Evolutionary conservation across 2,113 vertebrate genomes (phyloP), one percentile per base, ranked within the genome.

Genomic region (Chloropsis cyanopogon): DNA sequence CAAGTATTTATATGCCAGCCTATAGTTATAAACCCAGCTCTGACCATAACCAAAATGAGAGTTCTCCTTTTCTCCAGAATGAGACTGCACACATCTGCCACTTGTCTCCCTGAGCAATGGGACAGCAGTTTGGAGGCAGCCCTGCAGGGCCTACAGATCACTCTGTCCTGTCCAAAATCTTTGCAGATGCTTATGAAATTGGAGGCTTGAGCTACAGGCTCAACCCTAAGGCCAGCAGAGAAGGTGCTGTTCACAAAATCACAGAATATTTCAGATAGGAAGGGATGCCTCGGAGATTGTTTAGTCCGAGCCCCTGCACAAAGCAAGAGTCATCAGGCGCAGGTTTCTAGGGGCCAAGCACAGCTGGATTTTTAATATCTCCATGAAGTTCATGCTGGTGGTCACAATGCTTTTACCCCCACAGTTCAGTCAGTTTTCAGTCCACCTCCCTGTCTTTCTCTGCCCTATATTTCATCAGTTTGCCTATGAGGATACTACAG

Each of bases 131-230:
- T 60, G 63, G 63, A 77, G 46, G 54, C 37, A 28, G 14, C 8
- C 18, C 54, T 77, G 33, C 18, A 68, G 33, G 53, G 11, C 21
- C n/a, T n/a, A 50, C 0, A 0, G 14, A 52, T 26, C 37, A 28
- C 39, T 37, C 37, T 69, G 33, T 52, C 37, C 53, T 37, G 33
- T 19, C 54, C 63, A 60, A 86, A 77, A 46, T 21, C 12, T 77
- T 37, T 37, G 11, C 11, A 60, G 53, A 75, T n/a, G 3, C 9
- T 65, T 19, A 20, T n/a, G 37, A 86, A 88, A 17, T 6, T 59
- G 76, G 52, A 57, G 8, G 10, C 12, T 53, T 56, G 24, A 72
- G 37, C 66, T 63, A 66, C 35, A 75, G 25, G 52, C 13, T 64
- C 49, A 72, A 10, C 7, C 47, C 9, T 47, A 57, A 65, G 14